Evolutionary conservation across 2,113 vertebrate genomes (phyloP).

Genomic region (Rissa tridactyla): DNA sequence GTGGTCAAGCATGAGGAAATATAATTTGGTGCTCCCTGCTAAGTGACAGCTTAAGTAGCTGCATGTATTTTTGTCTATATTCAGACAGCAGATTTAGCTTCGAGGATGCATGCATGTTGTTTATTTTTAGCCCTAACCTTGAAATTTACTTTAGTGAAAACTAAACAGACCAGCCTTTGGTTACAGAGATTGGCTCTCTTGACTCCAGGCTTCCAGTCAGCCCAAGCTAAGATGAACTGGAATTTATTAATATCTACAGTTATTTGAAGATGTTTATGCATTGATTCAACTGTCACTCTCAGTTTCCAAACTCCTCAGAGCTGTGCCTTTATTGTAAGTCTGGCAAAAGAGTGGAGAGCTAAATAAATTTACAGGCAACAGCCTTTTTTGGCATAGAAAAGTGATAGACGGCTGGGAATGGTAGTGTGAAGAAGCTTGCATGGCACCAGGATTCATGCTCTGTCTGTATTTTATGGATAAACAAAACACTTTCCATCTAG

Average conservation of each 20-base stretch:
- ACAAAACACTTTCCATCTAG: neutral
- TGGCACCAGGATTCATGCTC: neutral
- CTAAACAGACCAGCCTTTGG: neutral
- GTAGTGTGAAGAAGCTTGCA: neutral
- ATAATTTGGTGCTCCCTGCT: neutral
- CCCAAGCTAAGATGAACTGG: neutral
- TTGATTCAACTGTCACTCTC: neutral
- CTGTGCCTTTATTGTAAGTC: neutral
- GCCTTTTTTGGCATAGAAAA: neutral
- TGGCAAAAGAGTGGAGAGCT: neutral
- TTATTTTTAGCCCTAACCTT: neutral
- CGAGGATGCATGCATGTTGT: neutral
- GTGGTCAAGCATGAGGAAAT: neutral
- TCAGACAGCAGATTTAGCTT: neutral
- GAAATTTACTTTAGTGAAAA: neutral
- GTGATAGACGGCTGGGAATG: neutral
- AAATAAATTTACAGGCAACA: neutral
- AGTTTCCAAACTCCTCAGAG: neutral
- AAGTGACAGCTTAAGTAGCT: neutral
- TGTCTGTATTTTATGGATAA: neutral
- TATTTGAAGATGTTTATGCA: neutral
- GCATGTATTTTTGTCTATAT: neutral
- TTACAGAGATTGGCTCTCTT: neutral
- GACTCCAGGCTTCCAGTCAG: neutral
- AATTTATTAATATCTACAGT: neutral